Evolutionary conservation across 2,113 vertebrate species (phyloP).

Genomic region (Cisticola juncidis): DNA sequence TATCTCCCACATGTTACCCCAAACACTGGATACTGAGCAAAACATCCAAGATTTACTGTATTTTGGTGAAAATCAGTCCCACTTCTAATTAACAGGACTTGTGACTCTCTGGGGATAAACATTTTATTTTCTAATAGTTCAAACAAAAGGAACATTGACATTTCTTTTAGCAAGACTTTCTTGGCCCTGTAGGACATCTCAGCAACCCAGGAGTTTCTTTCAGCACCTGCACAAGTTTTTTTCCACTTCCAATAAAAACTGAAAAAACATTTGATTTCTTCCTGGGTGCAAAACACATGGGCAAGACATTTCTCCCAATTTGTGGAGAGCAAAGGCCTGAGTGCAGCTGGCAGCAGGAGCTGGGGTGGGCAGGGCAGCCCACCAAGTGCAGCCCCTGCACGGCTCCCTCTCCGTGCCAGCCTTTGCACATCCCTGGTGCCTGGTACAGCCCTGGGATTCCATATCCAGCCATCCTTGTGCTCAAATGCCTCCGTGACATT

Average conservation of each 20-base stretch:
- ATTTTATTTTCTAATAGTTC: not conserved
- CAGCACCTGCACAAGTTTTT: not conserved
- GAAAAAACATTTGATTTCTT: not conserved
- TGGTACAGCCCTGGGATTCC: not conserved
- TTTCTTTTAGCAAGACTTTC: not conserved
- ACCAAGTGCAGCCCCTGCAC: rapidly evolving
- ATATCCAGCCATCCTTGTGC: not conserved
- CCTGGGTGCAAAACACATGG: not conserved
- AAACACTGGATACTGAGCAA: not conserved
- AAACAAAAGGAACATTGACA: not conserved
- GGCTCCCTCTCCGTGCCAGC: rapidly evolving
- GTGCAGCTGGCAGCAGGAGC: rapidly evolving
- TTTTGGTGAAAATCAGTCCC: not conserved
- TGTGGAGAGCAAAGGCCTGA: not conserved
- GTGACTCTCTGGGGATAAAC: not conserved
- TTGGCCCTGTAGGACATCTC: not conserved
- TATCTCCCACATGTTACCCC: not conserved
- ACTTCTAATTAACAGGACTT: not conserved
- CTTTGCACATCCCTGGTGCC: rapidly evolving
- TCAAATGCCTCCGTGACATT: not conserved
- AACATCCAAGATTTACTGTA: not conserved
- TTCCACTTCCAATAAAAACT: not conserved
- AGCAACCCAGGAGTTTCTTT: not conserved
- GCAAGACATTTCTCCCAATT: not conserved
- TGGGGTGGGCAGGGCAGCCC: not conserved